Base-by-base conservation (phyloP, 2,888 invertebrate genomes). In the Drosophila macrothrix region DNA sequence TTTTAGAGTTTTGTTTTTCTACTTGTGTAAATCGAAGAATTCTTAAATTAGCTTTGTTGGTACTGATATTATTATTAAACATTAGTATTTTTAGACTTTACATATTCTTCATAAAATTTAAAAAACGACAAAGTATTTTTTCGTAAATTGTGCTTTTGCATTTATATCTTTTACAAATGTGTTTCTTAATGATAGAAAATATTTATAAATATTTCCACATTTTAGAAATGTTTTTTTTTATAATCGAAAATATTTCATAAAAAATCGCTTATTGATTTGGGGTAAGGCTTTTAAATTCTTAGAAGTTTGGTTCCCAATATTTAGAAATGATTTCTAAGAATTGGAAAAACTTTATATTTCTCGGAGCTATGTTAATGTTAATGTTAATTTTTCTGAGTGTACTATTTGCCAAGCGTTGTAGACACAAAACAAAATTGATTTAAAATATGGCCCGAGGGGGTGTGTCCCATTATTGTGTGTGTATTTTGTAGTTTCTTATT, bases 381-480 rank as follows among this genome's bases (percentile, higher is more conserved):
- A 14, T 2, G 9, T 46, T 4, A 9, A 9, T 25, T 16, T 46
- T 16, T 16, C 25, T 16, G 4, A 46, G 46, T 46, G 25, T 25
- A 25, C 46, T 16, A 25, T 25, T 25, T 16, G 16, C 4, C 25
- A 25, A 43, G 12, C 43, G 14, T 58, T 66, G 41, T 39, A 41
- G 31, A 29, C 33, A 46, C 46, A 16, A 9, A 37, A 43, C 49
- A 46, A 65, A 71, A 80, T 80, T 61, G 60, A 67, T 55, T 46
- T 16, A 50, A 59, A 61, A 52, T 73, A 72, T 55, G 76, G 77
- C 55, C 49, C 59, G 73, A 76, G 78, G 89, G 82, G 85, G 76
- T 88, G 83, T 80, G 83, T 67, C 85, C 88, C 76, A 76, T 71
- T 75, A 71, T 16, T 53, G 25, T 58, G 41, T 43, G 29, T 43